A percentile compares a stretch with the other conserved stretches of the same genome.
Conservation (phyloP, 2,113 vertebrate genomes). For the Microcebus murinus region DNA sequence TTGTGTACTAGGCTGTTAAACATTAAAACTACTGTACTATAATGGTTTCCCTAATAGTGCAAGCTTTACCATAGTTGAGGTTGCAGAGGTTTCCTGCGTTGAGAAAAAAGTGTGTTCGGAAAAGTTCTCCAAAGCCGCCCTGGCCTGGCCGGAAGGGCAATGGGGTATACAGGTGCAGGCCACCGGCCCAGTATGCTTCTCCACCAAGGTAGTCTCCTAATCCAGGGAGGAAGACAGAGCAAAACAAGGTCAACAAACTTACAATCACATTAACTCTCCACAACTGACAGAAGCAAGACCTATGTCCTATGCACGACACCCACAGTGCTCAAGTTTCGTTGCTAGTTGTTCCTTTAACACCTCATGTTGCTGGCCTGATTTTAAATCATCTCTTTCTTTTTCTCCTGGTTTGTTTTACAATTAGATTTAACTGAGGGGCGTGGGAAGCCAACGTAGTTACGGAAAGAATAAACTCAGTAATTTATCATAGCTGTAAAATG, state of each 20-base stretch:
- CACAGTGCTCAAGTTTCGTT: fast-evolving
- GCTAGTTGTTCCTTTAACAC: no score
- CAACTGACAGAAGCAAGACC: fast-evolving
- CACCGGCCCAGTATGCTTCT: conserved; percentile 96
- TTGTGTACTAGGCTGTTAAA: fast-evolving
- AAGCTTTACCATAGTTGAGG: conserved; percentile 93
- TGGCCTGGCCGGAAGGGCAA: conserved; percentile 94
- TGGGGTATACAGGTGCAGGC: conserved; percentile 95
- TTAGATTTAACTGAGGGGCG: background rate
- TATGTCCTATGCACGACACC: fast-evolving
- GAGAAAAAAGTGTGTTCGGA: conserved; percentile 97
- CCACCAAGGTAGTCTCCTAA: conserved; percentile 97
- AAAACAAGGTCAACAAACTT: fast-evolving
- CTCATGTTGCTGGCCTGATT: fast-evolving
- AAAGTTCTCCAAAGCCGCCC: conserved; percentile 95
- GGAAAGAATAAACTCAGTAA: background rate
- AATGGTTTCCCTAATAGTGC: fast-evolving
- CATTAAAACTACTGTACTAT: fast-evolving
- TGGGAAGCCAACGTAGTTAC: background rate
- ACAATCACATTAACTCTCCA: fast-evolving
- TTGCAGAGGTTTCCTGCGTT: conserved; percentile 99
- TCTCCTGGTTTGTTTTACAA: background rate
- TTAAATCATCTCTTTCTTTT: background rate
- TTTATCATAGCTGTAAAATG: fast-evolving
- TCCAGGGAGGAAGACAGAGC: background rate